These are phyloP conservation scores for Elachura formosa DNA, from an alignment of 2,113 vertebrate species.

Conservation along the genomic window DNA sequence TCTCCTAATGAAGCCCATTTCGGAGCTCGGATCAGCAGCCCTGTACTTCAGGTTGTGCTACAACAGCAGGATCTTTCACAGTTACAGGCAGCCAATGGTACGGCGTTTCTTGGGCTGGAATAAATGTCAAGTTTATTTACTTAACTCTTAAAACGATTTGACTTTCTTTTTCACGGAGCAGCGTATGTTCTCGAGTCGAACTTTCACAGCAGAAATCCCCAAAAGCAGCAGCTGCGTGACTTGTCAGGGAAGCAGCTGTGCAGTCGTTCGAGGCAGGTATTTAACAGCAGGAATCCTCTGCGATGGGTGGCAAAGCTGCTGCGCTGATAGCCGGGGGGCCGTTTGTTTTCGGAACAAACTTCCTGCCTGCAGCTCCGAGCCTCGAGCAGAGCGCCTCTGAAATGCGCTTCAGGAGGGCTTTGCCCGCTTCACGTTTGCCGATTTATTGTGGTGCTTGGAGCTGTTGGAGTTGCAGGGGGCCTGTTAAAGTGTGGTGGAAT, in stretches of 20 bases:
- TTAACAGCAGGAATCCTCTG: not conserved
- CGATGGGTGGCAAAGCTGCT: not conserved
- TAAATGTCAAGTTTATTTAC: conserved; percentile 53
- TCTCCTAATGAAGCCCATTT: not conserved
- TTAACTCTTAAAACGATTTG: conserved; percentile 51
- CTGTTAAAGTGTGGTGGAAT: conserved; percentile 25
- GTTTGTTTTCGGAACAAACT: conserved; percentile 69
- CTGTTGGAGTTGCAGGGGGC: conserved; percentile 22
- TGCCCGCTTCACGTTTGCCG: conserved; percentile 40
- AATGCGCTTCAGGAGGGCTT: conserved; percentile 36
- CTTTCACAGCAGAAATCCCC: not conserved
- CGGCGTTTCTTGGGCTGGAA: conserved; percentile 46
- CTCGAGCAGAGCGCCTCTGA: conserved; percentile 42
- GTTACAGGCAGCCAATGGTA: conserved; percentile 12
- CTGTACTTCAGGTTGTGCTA: not conserved
- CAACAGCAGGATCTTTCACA: conserved; percentile 33
- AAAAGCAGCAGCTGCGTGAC: not conserved
- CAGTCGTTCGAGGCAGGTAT: not conserved
- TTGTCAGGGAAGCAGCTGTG: not conserved
- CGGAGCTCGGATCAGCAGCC: not conserved
- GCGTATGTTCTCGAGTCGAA: not conserved
- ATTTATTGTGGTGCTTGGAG: conserved; percentile 32
- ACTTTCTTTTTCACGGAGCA: conserved; percentile 41
- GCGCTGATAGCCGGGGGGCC: conserved; percentile 63
- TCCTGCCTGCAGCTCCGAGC: conserved; percentile 67